Conservation (phyloP, 2,797 vertebrate genomes). For the Oryzias sinensis region DNA sequence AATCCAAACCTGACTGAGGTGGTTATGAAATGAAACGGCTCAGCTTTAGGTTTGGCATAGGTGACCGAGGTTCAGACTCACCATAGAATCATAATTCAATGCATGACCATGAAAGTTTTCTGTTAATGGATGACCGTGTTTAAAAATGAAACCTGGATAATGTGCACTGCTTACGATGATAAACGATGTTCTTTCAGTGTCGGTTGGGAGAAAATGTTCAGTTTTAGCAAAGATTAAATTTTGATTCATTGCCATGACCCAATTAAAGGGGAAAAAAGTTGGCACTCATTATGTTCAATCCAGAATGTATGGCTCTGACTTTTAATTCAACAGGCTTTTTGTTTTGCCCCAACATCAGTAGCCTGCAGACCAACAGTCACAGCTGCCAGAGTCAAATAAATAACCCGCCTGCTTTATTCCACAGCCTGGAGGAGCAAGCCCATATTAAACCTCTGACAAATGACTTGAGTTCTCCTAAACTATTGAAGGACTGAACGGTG, state of each 20-base stretch:
- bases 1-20: too few relatives aligned
- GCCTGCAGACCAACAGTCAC: background rate
- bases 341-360: conserved; percentile 1
- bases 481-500: too few relatives aligned
- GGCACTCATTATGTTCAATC: conserved; percentile 13
- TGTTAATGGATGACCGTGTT: background rate
- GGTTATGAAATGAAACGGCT: too few relatives aligned
- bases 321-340: conserved; percentile 11
- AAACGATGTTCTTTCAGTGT: conserved; percentile 17
- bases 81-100: too few relatives aligned
- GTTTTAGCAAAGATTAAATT: conserved; percentile 24
- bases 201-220: conserved; percentile 29
- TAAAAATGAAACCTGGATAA: conserved; percentile 7
- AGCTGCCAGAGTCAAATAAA: background rate
- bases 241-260: conserved; percentile 30
- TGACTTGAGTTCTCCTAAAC: too few relatives aligned
- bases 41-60: too few relatives aligned
- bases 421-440: background rate
- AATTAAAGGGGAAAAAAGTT: conserved; percentile 3
- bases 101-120: too few relatives aligned
- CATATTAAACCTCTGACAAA: background rate
- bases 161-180: conserved; percentile 11
- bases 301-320: conserved; percentile 6
- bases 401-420: background rate
- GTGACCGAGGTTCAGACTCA: too few relatives aligned